These are phyloP conservation scores for Nycticebus coucang DNA, from an alignment of 2,113 vertebrate species.

Conservation along the genomic window DNA sequence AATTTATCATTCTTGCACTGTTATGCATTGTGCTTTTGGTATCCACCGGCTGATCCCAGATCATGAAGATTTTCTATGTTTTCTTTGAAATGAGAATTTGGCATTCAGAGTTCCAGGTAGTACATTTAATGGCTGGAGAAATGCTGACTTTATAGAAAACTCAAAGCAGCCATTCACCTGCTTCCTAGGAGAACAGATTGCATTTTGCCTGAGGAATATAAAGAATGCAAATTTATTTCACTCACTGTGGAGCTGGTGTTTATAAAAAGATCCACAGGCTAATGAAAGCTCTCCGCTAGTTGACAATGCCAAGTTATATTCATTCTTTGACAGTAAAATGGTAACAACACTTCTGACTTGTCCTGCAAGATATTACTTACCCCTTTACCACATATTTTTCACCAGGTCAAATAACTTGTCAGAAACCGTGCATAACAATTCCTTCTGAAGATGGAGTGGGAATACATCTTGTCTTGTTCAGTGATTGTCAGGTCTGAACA, in stretches of 20 bases:
- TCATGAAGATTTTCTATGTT: no score
- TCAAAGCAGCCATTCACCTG: neutral
- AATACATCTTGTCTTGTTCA: neutral
- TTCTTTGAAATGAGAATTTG: neutral
- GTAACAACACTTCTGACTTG: neutral
- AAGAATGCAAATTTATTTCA: neutral
- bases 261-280: neutral
- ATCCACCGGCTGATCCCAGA: no score
- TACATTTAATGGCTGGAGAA: neutral
- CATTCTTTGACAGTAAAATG: neutral
- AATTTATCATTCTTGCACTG: neutral
- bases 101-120: neutral
- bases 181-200: slow-evolving; percentile 9
- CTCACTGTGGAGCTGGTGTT: neutral
- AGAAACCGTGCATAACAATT: accelerated
- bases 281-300: neutral
- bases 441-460: neutral
- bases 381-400: neutral
- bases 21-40: neutral
- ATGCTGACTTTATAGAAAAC: neutral
- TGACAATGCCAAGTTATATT: neutral
- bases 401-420: neutral
- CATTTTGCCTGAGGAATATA: neutral
- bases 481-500: neutral
- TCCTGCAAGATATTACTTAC: neutral